These are phyloP conservation scores for Crocuta crocuta DNA, from an alignment of 2,113 vertebrate species.

Conservation along the genomic window DNA sequence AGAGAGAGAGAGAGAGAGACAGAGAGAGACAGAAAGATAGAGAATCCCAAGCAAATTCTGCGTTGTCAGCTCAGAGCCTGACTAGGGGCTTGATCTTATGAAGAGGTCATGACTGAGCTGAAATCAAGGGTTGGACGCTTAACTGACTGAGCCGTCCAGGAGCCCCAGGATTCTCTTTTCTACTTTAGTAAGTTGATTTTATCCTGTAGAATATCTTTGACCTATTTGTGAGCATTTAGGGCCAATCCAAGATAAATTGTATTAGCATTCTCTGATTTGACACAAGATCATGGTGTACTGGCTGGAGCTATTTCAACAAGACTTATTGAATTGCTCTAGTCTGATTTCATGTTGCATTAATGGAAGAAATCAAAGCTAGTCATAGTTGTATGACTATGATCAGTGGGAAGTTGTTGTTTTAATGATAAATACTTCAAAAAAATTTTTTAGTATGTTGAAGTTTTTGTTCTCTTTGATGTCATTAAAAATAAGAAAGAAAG, in stretches of 20 bases:
- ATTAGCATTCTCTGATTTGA: conserved; percentile 29
- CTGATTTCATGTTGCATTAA: conserved; percentile 12
- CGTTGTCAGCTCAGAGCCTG: too few species aligned
- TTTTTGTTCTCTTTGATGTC: conserved; percentile 11
- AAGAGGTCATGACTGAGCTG: too few species aligned
- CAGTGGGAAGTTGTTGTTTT: conserved; percentile 23
- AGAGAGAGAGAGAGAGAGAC: too few species aligned
- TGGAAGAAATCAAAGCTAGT: conserved; percentile 25
- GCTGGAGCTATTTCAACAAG: conserved; percentile 22
- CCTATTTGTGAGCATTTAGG: conserved; percentile 25
- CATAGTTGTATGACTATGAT: background rate
- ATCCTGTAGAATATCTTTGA: conserved; percentile 24
- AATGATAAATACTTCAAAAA: background rate
- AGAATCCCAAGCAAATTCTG: too few species aligned
- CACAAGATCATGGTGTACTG: background rate
- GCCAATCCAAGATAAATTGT: background rate
- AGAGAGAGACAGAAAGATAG: too few species aligned
- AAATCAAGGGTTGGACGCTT: too few species aligned
- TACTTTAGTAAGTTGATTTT: conserved; percentile 12
- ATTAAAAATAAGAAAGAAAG: conserved; percentile 45
- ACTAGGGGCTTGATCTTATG: too few species aligned
- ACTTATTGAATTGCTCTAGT: background rate
- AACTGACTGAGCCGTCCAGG: too few species aligned
- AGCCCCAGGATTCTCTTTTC: background rate
- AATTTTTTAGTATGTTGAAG: background rate